Evolutionary conservation across 2,797 vertebrate genomes (phyloP).

Genomic region (Dendrocincla fuliginosa): DNA sequence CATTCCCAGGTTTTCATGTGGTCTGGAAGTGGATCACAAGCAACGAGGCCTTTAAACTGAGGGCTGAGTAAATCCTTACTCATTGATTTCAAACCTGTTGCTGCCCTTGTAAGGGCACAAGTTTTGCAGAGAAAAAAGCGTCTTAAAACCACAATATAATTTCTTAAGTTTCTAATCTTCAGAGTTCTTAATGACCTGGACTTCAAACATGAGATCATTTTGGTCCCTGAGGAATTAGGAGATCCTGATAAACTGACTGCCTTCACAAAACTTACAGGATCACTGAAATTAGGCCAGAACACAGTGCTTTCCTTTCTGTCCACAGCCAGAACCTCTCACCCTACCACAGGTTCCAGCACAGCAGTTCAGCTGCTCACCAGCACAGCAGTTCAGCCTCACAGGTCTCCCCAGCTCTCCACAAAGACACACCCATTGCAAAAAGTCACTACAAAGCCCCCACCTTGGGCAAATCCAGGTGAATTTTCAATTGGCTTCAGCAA

Average conservation of each 20-base stretch:
- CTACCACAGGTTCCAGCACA: too few relatives aligned
- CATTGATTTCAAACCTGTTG: background rate
- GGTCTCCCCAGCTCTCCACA: background rate
- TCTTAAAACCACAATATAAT: background rate
- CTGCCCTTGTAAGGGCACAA: background rate
- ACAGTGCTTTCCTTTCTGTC: background rate
- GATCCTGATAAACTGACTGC: background rate
- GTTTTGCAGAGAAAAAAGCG: background rate
- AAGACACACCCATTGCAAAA: background rate
- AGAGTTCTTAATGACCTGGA: background rate
- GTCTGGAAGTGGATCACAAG: background rate
- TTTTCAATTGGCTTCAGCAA: background rate
- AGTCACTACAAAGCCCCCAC: background rate
- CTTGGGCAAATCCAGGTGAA: background rate
- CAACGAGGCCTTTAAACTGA: background rate
- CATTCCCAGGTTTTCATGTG: background rate
- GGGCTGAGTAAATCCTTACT: conserved; percentile 20
- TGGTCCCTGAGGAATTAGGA: background rate
- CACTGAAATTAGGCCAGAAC: background rate
- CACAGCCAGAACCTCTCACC: background rate
- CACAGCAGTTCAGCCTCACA: background rate
- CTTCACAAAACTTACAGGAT: background rate
- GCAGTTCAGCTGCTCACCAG: too few relatives aligned
- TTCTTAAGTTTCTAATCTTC: background rate
- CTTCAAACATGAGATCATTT: background rate